Conservation (phyloP, 1,140 invertebrate genomes). For the Drosophila sproati region DNA sequence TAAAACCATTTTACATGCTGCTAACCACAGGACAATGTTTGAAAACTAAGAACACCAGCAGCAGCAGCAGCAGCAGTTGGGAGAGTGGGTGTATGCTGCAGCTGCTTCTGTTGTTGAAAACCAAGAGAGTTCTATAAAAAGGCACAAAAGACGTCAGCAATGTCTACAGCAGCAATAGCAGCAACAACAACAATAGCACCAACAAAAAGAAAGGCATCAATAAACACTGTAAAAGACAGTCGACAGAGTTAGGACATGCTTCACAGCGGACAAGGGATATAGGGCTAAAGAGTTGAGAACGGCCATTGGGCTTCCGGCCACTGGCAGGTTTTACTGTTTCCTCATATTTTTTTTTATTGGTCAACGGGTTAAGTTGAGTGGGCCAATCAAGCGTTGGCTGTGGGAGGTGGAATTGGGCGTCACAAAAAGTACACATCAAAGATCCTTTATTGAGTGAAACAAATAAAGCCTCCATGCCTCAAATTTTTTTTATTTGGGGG, state of each 20-base stretch:
- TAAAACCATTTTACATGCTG: constrained; percentile 78
- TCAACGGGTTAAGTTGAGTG: constrained; percentile 15
- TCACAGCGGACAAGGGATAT: constrained; percentile 15
- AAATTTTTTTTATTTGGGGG: constrained; percentile 5
- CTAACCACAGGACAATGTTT: constrained; percentile 74
- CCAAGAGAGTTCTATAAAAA: constrained; percentile 77
- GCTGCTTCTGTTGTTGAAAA: constrained; percentile 48
- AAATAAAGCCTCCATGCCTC: constrained; percentile 54
- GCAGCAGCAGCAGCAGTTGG: neutral
- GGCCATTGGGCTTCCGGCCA: constrained; percentile 42
- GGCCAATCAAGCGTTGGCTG: too few species aligned
- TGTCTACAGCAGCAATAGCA: constrained; percentile 62
- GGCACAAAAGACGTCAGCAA: constrained; percentile 79
- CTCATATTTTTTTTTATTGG: constrained; percentile 66
- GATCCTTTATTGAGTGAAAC: constrained; percentile 79
- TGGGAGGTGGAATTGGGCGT: neutral
- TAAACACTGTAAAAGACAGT: constrained; percentile 80
- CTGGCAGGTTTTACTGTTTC: constrained; percentile 37
- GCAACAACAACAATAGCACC: constrained; percentile 33
- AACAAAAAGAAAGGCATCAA: constrained; percentile 67
- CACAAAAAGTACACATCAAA: constrained; percentile 59
- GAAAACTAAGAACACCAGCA: constrained; percentile 60
- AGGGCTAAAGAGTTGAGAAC: constrained; percentile 18
- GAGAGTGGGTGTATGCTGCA: neutral
- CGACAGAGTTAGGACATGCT: constrained; percentile 21